Conservation (phyloP, 2,113 vertebrate genomes). For the Mirounga angustirostris region DNA sequence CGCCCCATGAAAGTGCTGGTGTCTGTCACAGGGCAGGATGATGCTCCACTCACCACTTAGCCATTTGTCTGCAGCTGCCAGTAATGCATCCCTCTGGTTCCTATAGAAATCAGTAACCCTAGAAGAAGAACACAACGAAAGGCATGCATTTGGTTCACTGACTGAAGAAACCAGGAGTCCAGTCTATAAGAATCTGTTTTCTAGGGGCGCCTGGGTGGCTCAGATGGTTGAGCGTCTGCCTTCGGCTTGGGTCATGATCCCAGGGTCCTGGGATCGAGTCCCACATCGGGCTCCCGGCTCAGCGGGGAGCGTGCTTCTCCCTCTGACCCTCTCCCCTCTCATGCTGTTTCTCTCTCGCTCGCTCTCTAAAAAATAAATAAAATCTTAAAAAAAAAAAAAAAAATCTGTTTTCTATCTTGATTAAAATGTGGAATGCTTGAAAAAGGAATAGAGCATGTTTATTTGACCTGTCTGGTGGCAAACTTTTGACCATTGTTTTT, state of each 20-base stretch:
- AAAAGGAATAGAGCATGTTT: background rate
- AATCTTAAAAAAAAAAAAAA: too few relatives aligned
- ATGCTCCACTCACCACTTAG: constrained; percentile 91
- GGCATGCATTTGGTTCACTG: background rate
- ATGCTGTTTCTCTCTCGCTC: too few relatives aligned
- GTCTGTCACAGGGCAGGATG: background rate
- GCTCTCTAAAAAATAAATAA: too few relatives aligned
- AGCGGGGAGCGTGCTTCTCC: too few relatives aligned
- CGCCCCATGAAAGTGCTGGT: background rate
- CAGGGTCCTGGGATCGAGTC: too few relatives aligned
- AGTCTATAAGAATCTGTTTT: background rate
- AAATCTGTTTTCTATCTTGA: constrained; percentile 12
- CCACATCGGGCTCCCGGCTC: too few relatives aligned
- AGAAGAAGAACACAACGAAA: constrained; percentile 58
- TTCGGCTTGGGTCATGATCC: too few relatives aligned
- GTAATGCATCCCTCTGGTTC: constrained; percentile 92
- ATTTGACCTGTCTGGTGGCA: background rate
- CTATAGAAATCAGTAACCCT: constrained; percentile 95
- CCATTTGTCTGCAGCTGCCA: constrained; percentile 95
- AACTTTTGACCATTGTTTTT: background rate
- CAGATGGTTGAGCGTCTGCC: too few relatives aligned
- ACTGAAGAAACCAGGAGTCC: background rate
- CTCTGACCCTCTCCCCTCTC: too few relatives aligned
- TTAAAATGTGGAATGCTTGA: background rate
- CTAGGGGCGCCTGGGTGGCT: background rate